Evolutionary conservation across 2,797 vertebrate species (phyloP).

Genomic region (Hyperoplus lanceolatus): DNA sequence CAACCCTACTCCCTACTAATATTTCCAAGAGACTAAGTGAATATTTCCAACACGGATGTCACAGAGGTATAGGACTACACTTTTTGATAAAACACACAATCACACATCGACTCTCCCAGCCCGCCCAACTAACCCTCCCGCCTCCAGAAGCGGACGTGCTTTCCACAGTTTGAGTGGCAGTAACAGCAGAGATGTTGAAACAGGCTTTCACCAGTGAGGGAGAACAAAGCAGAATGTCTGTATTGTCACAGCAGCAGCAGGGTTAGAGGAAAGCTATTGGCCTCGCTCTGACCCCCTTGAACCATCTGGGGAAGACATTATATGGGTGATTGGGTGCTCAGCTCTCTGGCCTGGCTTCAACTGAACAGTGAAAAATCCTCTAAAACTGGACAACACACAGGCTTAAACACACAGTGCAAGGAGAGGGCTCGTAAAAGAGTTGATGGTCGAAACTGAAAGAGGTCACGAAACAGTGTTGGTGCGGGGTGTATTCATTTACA

Average conservation of each 20-base stretch:
- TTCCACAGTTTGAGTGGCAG: constrained; percentile 40
- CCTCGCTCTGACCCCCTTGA: constrained; percentile 56
- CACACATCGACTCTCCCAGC: background rate
- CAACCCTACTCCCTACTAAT: background rate
- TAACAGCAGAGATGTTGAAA: constrained; percentile 56
- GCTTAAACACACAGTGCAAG: constrained; percentile 23
- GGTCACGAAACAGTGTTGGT: constrained; percentile 3
- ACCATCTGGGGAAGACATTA: constrained; percentile 70
- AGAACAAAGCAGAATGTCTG: constrained; percentile 61
- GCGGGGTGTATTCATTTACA: background rate
- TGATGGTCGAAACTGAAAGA: constrained; percentile 10
- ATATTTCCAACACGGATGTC: background rate
- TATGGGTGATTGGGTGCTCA: constrained; percentile 52
- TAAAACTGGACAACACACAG: constrained; percentile 32
- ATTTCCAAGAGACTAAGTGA: background rate
- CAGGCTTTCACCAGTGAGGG: constrained; percentile 33
- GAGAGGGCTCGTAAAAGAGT: constrained; percentile 22
- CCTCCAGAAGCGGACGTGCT: background rate
- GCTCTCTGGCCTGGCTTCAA: constrained; percentile 42
- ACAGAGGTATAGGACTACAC: background rate
- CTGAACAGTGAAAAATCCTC: constrained; percentile 22
- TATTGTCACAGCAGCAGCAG: constrained; percentile 49
- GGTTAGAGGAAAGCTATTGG: constrained; percentile 38
- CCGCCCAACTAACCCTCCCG: background rate
- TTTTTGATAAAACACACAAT: background rate